Base-by-base conservation (phyloP, 1,140 invertebrate genomes). In the Formica exsecta region DNA sequence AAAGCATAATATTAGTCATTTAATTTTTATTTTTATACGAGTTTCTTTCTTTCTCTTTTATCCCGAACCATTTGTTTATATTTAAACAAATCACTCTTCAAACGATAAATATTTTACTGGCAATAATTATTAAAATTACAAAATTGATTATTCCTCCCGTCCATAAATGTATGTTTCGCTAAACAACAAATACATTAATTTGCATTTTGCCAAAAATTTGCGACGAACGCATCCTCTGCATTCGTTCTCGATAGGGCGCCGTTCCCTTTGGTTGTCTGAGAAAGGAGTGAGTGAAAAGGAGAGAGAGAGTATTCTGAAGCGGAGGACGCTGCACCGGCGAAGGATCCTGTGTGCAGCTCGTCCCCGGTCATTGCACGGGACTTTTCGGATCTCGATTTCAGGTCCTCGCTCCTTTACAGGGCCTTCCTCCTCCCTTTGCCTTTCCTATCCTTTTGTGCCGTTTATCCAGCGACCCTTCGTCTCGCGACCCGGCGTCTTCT, bases 291-390 rank as follows among this genome's bases (percentile, higher is more conserved):
- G 44, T 7, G 74, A 80, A 22, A 41, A 48, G 3, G 2, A 48
- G 16, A 51, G 57, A 22, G 38, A 62, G 54, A 62, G 29, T 41
- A 86, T 75, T 62, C 29, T 51, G 38, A 87, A 74, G 8, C 32
- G 44, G 22, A 87, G 61, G 48, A 66, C 59, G 83, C 61, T 76
- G 80, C 54, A 75, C 65, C 38, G 76, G 29, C 38, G 70, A 74
- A 89, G 59, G 85, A 89, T 92, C 85, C 84, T 91, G 86, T 88
- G 89, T 91, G 64, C 87, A 79, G 81, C 90, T 92, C 86, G 89
- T 32, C 85, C 93, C 85, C 93, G 93, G 93, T 94, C 93, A 94
- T 92, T 93, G 93, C 90, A 93, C 93, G 91, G 64, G 36, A 79
- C 90, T 92, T 92, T 93, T 92, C 71, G 92, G 68, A 92, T 92